A percentile compares a stretch with the other conserved stretches of the same genome.
Evolutionary conservation across 1,140 invertebrate species (phyloP).

Genomic region (Anadara kagoshimensis): DNA sequence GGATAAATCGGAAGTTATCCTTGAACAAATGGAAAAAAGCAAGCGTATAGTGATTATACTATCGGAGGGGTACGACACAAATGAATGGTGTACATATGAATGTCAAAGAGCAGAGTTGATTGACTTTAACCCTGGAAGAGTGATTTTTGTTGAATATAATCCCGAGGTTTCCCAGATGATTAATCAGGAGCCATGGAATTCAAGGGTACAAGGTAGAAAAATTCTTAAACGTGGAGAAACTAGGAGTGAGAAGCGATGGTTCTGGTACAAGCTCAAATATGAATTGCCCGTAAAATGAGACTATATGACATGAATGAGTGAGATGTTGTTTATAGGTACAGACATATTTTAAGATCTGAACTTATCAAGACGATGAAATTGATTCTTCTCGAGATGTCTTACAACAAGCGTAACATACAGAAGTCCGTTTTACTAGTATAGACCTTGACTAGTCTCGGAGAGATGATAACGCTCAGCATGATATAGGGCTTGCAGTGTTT

Average conservation of each 20-base stretch:
- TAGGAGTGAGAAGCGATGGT: slow-evolving; percentile 33
- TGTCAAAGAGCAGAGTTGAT: slow-evolving; percentile 38
- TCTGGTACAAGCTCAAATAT: slow-evolving; percentile 43
- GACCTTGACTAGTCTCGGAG: no score
- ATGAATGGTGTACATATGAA: slow-evolving; percentile 39
- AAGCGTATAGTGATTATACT: slow-evolving; percentile 32
- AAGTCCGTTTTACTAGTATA: no score
- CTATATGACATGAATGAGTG: neutral
- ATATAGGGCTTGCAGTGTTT: no score
- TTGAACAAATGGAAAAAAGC: slow-evolving; percentile 30
- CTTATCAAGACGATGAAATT: no score
- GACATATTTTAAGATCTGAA: no score
- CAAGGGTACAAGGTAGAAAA: slow-evolving; percentile 34
- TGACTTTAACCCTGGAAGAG: slow-evolving; percentile 34
- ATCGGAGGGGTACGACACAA: slow-evolving; percentile 34
- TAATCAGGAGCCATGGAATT: slow-evolving; percentile 34
- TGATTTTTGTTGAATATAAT: slow-evolving; percentile 40
- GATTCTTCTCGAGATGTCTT: no score
- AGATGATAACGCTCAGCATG: no score
- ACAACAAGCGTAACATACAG: no score
- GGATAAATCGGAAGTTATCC: slow-evolving; percentile 14
- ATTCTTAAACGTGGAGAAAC: slow-evolving; percentile 36
- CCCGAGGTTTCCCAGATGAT: slow-evolving; percentile 27
- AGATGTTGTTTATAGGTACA: no score
- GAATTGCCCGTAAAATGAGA: slow-evolving; percentile 29